Conservation (phyloP, 2,113 vertebrate species). For the Sylvietta virens region DNA sequence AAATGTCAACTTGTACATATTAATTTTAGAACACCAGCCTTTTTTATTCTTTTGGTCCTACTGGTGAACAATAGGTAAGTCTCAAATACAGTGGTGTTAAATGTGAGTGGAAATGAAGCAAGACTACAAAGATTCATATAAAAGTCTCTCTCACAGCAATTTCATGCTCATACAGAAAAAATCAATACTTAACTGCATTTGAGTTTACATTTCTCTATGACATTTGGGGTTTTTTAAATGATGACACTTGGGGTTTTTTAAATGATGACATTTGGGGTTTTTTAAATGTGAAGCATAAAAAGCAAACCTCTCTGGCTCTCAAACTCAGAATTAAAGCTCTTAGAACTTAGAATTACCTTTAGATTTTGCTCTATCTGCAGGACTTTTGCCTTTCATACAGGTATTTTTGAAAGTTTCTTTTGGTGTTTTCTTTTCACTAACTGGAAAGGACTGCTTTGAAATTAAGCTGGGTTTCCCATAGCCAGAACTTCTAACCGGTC, state of each 20-base stretch:
- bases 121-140: neutral
- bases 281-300: neutral
- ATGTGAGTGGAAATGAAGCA: neutral
- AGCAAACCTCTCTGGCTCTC: neutral
- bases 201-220: neutral
- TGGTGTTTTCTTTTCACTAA: constrained; percentile 62
- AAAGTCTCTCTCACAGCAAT: neutral
- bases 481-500: constrained; percentile 71
- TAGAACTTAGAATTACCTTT: constrained; percentile 69
- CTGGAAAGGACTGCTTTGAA: constrained; percentile 52
- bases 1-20: neutral
- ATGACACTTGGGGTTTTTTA: no score
- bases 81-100: neutral
- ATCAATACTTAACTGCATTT: neutral
- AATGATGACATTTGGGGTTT: no score
- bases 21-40: neutral
- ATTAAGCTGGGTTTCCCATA: constrained; percentile 66
- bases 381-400: constrained; percentile 45
- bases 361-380: constrained; percentile 59
- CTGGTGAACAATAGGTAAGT: neutral
- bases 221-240: no score
- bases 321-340: neutral
- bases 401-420: constrained; percentile 61
- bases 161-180: neutral
- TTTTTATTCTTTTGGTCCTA: neutral